Base-by-base conservation (phyloP, 2,888 invertebrate species). In the Phlogophora meticulosa region DNA sequence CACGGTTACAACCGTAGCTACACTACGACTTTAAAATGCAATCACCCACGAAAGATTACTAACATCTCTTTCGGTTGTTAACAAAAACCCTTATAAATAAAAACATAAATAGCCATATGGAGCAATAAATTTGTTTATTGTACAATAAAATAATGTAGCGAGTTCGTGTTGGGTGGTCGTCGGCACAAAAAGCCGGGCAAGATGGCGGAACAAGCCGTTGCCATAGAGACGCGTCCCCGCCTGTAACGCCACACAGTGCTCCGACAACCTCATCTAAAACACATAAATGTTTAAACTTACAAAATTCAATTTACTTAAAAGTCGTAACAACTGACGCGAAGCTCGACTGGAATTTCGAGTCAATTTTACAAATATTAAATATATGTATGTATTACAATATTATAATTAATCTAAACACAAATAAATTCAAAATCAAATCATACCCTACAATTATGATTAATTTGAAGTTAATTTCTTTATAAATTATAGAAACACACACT, bases 61-160 rank as follows among this genome's bases (percentile, higher is more conserved):
- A 88, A 90, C 91, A 89, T 86, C 85, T 88, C 86, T 89, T 84
- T 85, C 73, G 86, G 83, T 83, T 87, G 79, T 85, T 87, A 91
- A 93, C 91, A 93, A 93, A 92, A 92, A 92, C 91, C 89, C 91
- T 94, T 92, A 93, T 92, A 94, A 94, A 94, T 93, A 94, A 93
- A 94, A 93, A 92, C 91, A 93, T 92, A 94, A 93, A 94, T 92
- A 94, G 90, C 91, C 94, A 92, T 94, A 93, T 94, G 92, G 91
- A 92, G 94, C 92, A 94, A 94, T 95, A 95, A 95, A 95, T 95
- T 94, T 94, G 92, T 95, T 95, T 94, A 95, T 94, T 92, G 93
- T 94, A 94, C 92, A 94, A 95, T 95, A 95, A 95, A 95, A 94
- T 95, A 94, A 95, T 94, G 92, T 92, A 91, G 92, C 91, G 87